Base-by-base conservation (phyloP, 2,113 vertebrate species). In the Steatornis caripensis region DNA sequence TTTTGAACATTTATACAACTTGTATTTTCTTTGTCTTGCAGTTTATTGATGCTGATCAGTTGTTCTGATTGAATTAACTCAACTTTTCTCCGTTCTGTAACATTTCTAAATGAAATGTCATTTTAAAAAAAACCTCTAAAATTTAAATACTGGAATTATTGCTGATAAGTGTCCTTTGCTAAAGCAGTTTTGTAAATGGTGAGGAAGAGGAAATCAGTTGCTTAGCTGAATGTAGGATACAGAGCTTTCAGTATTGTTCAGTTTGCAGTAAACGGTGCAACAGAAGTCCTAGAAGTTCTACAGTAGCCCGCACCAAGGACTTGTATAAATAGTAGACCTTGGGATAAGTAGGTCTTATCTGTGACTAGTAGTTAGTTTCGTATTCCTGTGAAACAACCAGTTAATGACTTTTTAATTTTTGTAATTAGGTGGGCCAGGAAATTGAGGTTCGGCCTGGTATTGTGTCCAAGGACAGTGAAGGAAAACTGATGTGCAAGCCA, bases 401-500 rank as follows among this genome's bases (percentile, higher is more conserved):
- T 68, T 84, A 85, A 84, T 74, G 17, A 24, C 49, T 24, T 92
- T n/a, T 65, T 93, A 76, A 55, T 84, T 46, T 87, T 34, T 85
- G 29, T 93, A 89, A 90, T 89, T 66, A 99, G 99, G 99, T 99
- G 95, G 99, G 99, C 62, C 99, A 99, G 95, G 99, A 99, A 98
- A 98, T 99, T 60, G 99, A 99, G 97, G 99, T 99, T 71, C 98
- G 99, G 48, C 99, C 99, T 27, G 99, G 99, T 46, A 99, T 99
- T 60, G 99, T 99, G 87, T 99, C 99, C 92, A 99, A 99, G 97
- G 99, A 99, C 97, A 99, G 99, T 43, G 99, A 99, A 95, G 99
- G 99, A 84, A 99, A 99, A 94, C 99, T 99, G 68, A 99, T 99
- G 99, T 99, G 99, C 98, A 99, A 99, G 95, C 99, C 99, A 83